These are phyloP conservation scores for Tychaedon coryphoeus DNA, from an alignment of 2,113 vertebrate genomes.

Conservation along the genomic window DNA sequence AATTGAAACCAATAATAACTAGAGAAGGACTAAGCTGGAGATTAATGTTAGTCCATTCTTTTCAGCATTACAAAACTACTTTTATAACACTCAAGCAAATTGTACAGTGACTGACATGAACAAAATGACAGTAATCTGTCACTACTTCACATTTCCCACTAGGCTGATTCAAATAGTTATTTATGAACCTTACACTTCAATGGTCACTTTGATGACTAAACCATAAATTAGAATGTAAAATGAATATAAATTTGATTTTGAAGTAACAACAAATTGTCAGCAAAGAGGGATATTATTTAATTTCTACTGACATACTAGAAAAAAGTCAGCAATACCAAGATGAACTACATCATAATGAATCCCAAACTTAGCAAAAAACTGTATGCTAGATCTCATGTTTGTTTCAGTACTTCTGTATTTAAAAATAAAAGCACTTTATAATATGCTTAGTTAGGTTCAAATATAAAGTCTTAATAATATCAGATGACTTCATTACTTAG, in stretches of 20 bases:
- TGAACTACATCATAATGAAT: constrained; percentile 11
- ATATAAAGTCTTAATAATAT: not conserved
- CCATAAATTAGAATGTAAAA: constrained; percentile 66
- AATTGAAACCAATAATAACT: not conserved
- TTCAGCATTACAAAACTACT: constrained; percentile 1
- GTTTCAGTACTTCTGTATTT: not conserved
- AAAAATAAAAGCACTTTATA: not conserved
- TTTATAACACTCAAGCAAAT: not conserved
- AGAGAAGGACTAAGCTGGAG: not conserved
- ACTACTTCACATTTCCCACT: constrained; percentile 24
- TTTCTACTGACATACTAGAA: constrained; percentile 26
- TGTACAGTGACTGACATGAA: constrained; percentile 14
- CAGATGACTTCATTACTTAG: not conserved
- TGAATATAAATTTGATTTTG: constrained; percentile 58
- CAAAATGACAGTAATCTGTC: constrained; percentile 52
- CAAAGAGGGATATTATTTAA: constrained; percentile 48
- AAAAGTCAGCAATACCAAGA: constrained; percentile 49
- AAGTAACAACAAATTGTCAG: constrained; percentile 43
- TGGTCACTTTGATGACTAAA: constrained; percentile 67
- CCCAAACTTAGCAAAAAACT: not conserved
- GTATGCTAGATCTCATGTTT: not conserved
- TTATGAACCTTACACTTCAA: constrained; percentile 54
- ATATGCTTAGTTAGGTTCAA: not conserved
- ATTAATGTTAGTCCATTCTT: constrained; percentile 3
- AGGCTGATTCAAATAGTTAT: constrained; percentile 29